Evolutionary conservation across 2,888 invertebrate genomes (phyloP), one percentile per base, ranked within the genome.

Genomic region (Amblyjoppa proteus): DNA sequence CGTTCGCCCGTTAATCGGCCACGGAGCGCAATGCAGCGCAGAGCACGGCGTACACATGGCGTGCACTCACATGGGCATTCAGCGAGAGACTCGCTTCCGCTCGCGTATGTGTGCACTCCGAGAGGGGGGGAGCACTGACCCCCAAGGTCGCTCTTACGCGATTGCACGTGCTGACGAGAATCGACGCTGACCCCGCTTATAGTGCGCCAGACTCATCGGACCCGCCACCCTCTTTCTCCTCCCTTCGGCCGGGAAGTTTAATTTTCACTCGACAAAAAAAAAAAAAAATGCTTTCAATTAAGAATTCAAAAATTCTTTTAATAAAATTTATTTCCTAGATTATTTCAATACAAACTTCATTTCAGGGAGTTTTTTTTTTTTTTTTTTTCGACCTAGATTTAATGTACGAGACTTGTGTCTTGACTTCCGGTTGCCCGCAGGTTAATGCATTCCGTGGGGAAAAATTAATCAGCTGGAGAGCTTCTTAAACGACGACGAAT

Each of bases 81-180:
- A 34, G 13, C 73, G 34, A 31, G 34, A 31, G 13, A 53, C 25
- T 51, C 70, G 51, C 70, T 38, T 73, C 45, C 34, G 51, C 45
- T 9, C n/a, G 58, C 45, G 56, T 58, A 56, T 75, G 71, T 78
- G 66, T 77, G 58, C 28, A 85, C 77, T 68, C 68, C 78, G 68
- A 38, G 70, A 76, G 71, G 80, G 85, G 83, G 90, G 89, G 91
- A 90, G 89, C 92, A 90, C 90, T 90, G 92, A 91, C 92, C 91
- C 86, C 90, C 93, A 92, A 92, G 93, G 93, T 93, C 93, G 92
- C 90, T 90, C 89, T 92, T 92, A 91, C 91, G 90, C 90, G 91
- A 90, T 89, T 91, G 90, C 92, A 93, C 93, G 92, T 92, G 93
- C 91, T 90, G 88, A 89, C 87, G 88, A 76, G 90, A 90, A 90